Base-by-base conservation (phyloP, 1,140 invertebrate species). In the Scaptomyza pallida region DNA sequence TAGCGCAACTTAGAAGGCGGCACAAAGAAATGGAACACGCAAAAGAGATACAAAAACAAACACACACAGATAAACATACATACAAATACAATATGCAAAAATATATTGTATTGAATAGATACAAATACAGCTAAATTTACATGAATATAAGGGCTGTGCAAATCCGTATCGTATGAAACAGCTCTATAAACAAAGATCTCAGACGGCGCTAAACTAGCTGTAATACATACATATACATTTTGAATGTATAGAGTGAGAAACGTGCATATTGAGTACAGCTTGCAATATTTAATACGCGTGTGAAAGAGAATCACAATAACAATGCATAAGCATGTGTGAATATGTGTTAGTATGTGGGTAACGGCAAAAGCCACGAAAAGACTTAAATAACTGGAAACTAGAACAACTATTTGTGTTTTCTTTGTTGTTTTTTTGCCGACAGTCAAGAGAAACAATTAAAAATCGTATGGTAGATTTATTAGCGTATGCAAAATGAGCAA, bases 11-110 rank as follows among this genome's bases (percentile, higher is more conserved):
- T 30, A 59, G 47, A 33, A 33, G 48, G 19, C 43, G n/a, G 37
- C 21, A 55, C 44, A 73, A 78, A 82, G 78, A 82, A 82, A 71
- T 78, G 61, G 40, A 54, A 61, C 61, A 44, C 19, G 44, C 43
- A 52, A 23, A 43, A 62, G 15, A 12, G 9, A 16, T 26, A 55
- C 33, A 37, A 52, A 40, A 40, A 9, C 17, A n/a, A 5, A 26
- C 16, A 19, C 3, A 55, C n/a, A 44, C 33, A n/a, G 6, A 26
- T 16, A 19, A 3, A 55, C n/a, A 44, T 6, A 44, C 13, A 57
- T 26, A 33, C 13, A 44, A 23, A 37, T 51, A 51, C 47, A 50
- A 26, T 40, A 1, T 16, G 4, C 9, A n/a, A n/a, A n/a, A n/a
- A 5, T n/a, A 2, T n/a, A 43, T 30, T n/a, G 33, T 19, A 45